A percentile compares a stretch with the other conserved stretches of the same genome.
These are phyloP conservation scores for Catagonus wagneri DNA, from an alignment of 2,113 vertebrate species.

Conservation along the genomic window DNA sequence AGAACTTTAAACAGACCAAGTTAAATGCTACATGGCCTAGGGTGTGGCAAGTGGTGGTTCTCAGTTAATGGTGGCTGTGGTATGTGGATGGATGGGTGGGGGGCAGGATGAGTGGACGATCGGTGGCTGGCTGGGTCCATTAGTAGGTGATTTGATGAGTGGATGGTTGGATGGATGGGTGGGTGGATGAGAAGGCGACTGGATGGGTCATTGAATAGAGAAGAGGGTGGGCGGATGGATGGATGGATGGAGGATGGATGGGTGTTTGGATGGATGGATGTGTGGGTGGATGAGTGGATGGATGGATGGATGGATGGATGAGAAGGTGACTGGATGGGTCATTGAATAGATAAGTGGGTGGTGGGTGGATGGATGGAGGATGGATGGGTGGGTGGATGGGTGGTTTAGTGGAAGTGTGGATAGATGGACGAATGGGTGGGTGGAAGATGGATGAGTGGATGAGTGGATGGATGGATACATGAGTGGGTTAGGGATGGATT, in stretches of 20 bases:
- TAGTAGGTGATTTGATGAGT: not conserved
- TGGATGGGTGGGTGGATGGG: not conserved
- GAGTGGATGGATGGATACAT: too few species aligned
- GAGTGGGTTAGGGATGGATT: too few species aligned
- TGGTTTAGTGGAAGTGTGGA: not conserved
- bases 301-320: not conserved
- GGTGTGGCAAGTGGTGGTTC: not conserved
- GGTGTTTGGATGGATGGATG: not conserved
- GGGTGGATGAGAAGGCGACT: too few species aligned
- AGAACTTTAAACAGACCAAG: not conserved
- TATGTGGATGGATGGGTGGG: too few species aligned
- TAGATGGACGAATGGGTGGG: not conserved
- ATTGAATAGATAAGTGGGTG: too few species aligned
- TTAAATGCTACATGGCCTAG: not conserved
- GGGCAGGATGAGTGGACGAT: too few species aligned
- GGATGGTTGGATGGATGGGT: not conserved
- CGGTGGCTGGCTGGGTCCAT: too few species aligned
- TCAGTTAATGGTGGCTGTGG: not conserved
- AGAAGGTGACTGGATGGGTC: too few species aligned
- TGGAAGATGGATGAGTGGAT: too few species aligned
- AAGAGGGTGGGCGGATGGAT: too few species aligned
- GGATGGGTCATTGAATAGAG: too few species aligned
- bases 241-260: too few species aligned
- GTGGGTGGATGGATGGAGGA: not conserved
- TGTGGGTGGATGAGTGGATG: not conserved